Base-by-base conservation (phyloP, 2,797 vertebrate genomes). In the Garrulus glandarius region DNA sequence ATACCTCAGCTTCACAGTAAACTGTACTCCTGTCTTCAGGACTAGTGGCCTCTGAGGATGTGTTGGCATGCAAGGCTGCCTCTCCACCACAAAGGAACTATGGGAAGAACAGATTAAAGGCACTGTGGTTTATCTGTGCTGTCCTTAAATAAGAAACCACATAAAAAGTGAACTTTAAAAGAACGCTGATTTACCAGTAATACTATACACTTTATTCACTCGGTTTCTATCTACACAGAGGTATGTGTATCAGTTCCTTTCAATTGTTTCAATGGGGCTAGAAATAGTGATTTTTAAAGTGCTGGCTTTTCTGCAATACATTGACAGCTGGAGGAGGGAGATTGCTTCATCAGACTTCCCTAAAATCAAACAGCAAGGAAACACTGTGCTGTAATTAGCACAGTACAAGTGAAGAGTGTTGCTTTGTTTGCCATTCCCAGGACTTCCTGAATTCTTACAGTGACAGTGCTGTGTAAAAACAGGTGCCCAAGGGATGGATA, bases 21-120 rank as follows among this genome's bases (percentile, higher is more conserved):
- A 99, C 92, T 99, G 99, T 39, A 99, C 99, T 10, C 99, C 99
- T 3, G 99, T 99, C 96, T 99, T 99, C 95, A 99, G 87, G 87
- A 99, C 99, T 94, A 99, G 93, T 0, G 99, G 99, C 47, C 99
- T 98, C 97, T 99, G 99, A 8, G 99, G 99, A 87, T 99, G 99
- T 15, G 99, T 99, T 23, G 99, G 99, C 99, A 99, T 99, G 93
- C 99, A 99, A 20, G 99, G 99, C 97, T 99, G 99, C 89, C 99
- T 98, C 97, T 99, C 99, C 13, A 99, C 99, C 59, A 99, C 99
- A 94, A 99, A 98, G 5, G 99, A 99, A 95, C 99, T 99, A 60
- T 6, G 81, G 93, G 49, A 87, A 55, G 87, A 95, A 85, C 9
- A 95, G 39, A 60, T 53, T 18, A 84, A 65, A 86, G 21, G 32